Base-by-base conservation (phyloP, 2,113 vertebrate species). In the Platysteira castanea region DNA sequence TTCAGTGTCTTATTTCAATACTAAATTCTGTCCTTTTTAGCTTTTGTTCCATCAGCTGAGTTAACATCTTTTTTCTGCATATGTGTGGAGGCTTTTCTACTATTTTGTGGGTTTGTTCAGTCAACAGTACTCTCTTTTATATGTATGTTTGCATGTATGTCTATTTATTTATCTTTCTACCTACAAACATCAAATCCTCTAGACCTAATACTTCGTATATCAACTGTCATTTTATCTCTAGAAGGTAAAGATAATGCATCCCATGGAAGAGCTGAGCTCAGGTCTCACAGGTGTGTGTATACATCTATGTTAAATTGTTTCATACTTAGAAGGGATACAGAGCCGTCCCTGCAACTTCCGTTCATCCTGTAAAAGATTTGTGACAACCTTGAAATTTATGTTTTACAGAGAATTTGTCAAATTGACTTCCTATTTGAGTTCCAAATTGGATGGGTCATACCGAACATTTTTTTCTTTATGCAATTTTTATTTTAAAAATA, bases 391-490 rank as follows among this genome's bases (percentile, higher is more conserved):
- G 15, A 69, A 83, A 83, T 59, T 46, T 21, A 14, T 88, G 30
- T 77, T 92, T 69, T 50, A 78, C 3, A 31, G 11, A 80, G 15
- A 84, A 83, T 65, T 77, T 85, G 17, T 61, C 28, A 67, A 54
- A 39, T 16, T 81, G 7, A 30, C 10, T 74, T 78, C 64, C 28
- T 71, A 16, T 67, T 81, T 86, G 6, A 86, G 84, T 70, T 86
- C 16, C 16, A 63, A 82, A 67, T 35, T 81, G 59, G 11, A 41
- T 75, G 2, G 18, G 24, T 64, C 75, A 73, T n/a, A 53, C 8
- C 2, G 1, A 46, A 47, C 1, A 0, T 21, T 50, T 60, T 35
- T 33, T 44, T n/a, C n/a, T 26, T 33, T 9, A 1, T 80, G 12
- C 11, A 56, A 13, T 13, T 52, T 31, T 1, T 65, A 42, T 86